Conservation (phyloP, 2,797 vertebrate genomes). For the Parotocinclus haroldoi region DNA sequence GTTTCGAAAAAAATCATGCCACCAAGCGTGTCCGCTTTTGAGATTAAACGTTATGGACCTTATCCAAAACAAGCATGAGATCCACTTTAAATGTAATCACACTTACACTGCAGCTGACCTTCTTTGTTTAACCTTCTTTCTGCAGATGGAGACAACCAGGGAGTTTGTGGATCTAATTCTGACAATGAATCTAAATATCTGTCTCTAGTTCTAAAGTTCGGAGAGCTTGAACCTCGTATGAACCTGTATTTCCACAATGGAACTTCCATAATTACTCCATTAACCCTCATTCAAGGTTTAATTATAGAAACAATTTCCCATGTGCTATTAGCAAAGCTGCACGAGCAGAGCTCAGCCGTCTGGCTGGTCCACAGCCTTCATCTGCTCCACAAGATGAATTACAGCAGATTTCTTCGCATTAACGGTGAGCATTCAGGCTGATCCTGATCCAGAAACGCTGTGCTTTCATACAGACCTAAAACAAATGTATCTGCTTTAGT, state of each 20-base stretch:
- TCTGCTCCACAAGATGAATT: not conserved
- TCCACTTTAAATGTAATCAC: too few relatives aligned
- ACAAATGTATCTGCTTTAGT: slow-evolving; percentile 18
- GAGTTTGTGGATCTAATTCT: not conserved
- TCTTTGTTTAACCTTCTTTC: too few relatives aligned
- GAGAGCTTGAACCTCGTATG: not conserved
- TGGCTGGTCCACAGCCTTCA: not conserved
- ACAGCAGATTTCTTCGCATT: too few relatives aligned
- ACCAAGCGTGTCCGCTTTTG: too few relatives aligned
- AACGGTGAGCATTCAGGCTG: too few relatives aligned
- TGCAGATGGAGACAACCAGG: too few relatives aligned
- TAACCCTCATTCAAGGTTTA: slow-evolving; percentile 14
- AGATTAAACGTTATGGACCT: too few relatives aligned
- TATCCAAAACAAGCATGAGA: too few relatives aligned
- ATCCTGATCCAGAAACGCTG: not conserved
- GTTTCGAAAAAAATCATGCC: too few relatives aligned
- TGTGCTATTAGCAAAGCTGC: slow-evolving; percentile 12
- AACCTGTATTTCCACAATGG: slow-evolving; percentile 31
- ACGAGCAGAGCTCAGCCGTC: not conserved
- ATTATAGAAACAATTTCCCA: slow-evolving; percentile 31
- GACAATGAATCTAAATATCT: slow-evolving; percentile 4
- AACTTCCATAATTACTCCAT: slow-evolving; percentile 26
- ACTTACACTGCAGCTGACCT: not conserved
- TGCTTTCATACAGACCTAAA: not conserved
- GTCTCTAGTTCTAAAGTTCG: not conserved